Base-by-base conservation (phyloP, 1,140 invertebrate species). In the Scaptomyza hsui region DNA sequence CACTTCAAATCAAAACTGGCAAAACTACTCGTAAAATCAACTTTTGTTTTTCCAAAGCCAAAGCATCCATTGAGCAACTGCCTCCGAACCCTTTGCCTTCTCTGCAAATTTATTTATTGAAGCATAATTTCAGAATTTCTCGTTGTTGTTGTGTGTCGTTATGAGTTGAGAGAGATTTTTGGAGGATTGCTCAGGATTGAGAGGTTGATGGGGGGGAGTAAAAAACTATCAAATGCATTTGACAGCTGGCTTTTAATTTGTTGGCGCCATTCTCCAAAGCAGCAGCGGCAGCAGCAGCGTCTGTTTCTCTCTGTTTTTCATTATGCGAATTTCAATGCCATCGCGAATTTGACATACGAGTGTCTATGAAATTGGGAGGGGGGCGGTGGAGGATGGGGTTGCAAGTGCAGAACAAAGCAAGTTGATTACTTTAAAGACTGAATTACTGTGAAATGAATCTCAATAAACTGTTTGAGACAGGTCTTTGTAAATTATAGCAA, bases 171-270 rank as follows among this genome's bases (percentile, higher is more conserved):
- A 6, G 10, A 32, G 44, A 6, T 29, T 3, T 18, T 13, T 7
- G 26, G 16, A 9, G 13, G 29, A 48, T 6, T 39, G 4, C 1
- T 16, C 16, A n/a, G 16, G 10, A 18, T 53, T 37, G 26, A 15
- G 1, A 29, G 10, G 37, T 7, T 47, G 51, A 16, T n/a, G 45
- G 49, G 35, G 75, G 63, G 52, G 32, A 2, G 1, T 45, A 48
- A 53, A 65, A 70, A 86, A 86, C 76, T 85, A 80, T 86, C 70
- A 64, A 86, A 65, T 86, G 81, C 82, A 81, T 86, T 88, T 86
- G 81, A 86, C 81, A 86, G 81, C 62, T 86, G 81, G 81, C 74
- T 78, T 74, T 77, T 81, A 70, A 86, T 71, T 86, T 77, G 86
- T 81, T 68, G 57, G 61, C 61, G 35, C 16, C 18, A 18, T 44